Conservation (phyloP, 2,888 invertebrate genomes). For the Cheiracanthium punctorium region DNA sequence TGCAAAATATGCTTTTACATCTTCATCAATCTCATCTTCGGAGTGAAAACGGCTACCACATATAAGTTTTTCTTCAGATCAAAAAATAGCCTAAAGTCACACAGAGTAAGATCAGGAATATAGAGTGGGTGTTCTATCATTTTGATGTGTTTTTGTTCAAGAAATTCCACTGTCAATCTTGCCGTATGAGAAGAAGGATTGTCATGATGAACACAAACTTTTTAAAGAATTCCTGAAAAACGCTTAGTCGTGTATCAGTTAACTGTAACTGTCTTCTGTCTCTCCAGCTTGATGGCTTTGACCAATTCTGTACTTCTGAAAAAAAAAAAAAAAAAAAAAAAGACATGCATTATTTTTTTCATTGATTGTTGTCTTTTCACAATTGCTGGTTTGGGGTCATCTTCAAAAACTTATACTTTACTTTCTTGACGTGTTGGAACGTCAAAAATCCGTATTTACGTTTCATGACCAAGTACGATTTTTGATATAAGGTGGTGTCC, state of each 20-base stretch:
- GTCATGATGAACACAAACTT: conserved; percentile 23
- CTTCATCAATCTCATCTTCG: not conserved
- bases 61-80: not conserved
- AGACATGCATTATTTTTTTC: conserved; percentile 19
- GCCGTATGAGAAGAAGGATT: conserved; percentile 23
- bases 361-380: not conserved
- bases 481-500: no score
- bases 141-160: conserved; percentile 17
- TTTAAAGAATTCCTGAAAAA: conserved; percentile 23
- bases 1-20: no score
- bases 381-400: not conserved
- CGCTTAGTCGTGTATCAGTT: conserved; percentile 23
- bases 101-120: not conserved
- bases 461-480: no score
- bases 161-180: conserved; percentile 11
- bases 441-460: not conserved
- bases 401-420: not conserved
- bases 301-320: conserved; percentile 22
- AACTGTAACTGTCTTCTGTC: conserved; percentile 16
- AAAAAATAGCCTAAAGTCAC: conserved; percentile 18
- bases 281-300: not conserved
- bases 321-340: conserved; percentile 32
- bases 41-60: not conserved
- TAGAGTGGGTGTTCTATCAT: conserved; percentile 14
- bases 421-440: conserved; percentile 6